Conservation (phyloP, 2,113 vertebrate genomes). For the Bubo bubo region DNA sequence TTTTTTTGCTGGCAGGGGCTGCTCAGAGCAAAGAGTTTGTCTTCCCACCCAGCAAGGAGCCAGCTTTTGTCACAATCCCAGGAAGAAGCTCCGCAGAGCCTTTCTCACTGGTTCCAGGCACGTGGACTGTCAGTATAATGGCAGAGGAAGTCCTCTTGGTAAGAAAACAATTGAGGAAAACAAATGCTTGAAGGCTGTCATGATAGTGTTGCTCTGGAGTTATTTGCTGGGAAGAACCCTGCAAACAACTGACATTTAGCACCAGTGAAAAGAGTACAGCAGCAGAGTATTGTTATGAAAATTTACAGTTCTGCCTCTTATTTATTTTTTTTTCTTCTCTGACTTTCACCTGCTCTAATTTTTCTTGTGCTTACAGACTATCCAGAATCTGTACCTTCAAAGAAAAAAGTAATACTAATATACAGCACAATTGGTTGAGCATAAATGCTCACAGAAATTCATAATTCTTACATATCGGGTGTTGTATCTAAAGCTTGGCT, state of each 20-base stretch:
- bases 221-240: background rate
- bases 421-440: background rate
- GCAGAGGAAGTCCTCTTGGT: conserved; percentile 90
- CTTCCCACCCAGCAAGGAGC: conserved; percentile 83
- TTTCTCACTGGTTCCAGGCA: conserved; percentile 84
- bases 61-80: conserved; percentile 88
- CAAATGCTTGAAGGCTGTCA: background rate
- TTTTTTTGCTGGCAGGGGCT: conserved; percentile 72
- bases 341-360: background rate
- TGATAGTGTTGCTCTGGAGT: background rate
- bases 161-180: conserved; percentile 61
- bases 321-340: background rate
- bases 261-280: background rate
- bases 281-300: background rate
- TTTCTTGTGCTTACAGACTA: background rate
- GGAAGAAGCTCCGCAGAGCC: conserved; percentile 83
- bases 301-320: background rate
- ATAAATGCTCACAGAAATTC: background rate
- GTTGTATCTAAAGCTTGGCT: background rate
- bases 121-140: conserved; percentile 83
- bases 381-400: background rate
- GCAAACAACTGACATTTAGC: background rate
- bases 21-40: conserved; percentile 84
- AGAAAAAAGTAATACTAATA: background rate
- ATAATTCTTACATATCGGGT: background rate